phyloP scores from a whole-genome alignment of 2,797 vertebrate genomes.

The Salarias fasciatus region DNA sequence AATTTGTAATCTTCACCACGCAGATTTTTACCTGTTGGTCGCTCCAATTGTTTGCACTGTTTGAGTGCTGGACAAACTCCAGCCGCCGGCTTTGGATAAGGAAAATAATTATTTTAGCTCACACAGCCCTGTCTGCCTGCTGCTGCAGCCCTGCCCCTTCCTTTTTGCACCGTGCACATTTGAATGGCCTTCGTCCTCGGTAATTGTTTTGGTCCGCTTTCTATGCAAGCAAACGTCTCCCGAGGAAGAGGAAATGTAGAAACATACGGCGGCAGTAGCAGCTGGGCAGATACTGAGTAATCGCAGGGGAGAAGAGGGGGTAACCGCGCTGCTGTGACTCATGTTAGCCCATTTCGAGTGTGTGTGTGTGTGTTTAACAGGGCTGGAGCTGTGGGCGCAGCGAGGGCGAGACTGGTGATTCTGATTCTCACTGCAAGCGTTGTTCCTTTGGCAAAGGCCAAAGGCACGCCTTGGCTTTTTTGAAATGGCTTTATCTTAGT shows the following conservation, averaged over 20 bases:
- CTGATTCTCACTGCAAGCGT: constrained; percentile 33
- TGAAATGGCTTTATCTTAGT: constrained; percentile 41
- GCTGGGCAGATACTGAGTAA: constrained; percentile 74
- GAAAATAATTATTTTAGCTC: constrained; percentile 25
- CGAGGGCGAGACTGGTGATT: constrained; percentile 45
- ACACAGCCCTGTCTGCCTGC: not conserved
- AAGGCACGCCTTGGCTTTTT: constrained; percentile 54
- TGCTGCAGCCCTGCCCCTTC: not conserved
- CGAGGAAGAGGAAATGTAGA: constrained; percentile 33
- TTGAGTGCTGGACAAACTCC: constrained; percentile 1
- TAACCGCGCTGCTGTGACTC: constrained; percentile 71
- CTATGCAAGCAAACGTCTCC: constrained; percentile 26
- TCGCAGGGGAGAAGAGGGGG: constrained; percentile 59
- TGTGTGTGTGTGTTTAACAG: constrained; percentile 66
- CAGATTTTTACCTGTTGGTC: not conserved
- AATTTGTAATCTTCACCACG: not conserved
- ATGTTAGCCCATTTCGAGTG: constrained; percentile 53
- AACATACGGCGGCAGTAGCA: constrained; percentile 50
- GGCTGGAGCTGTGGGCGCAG: constrained; percentile 49
- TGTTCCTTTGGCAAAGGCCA: constrained; percentile 44
- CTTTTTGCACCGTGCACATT: constrained; percentile 1
- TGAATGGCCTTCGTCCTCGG: constrained; percentile 13
- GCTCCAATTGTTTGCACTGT: not conserved
- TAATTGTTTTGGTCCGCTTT: constrained; percentile 38
- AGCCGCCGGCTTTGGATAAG: not conserved